A percentile compares a stretch with the other conserved stretches of the same genome.
Evolutionary conservation across 2,113 vertebrate genomes (phyloP).

Genomic region (Leiothrix lutea): DNA sequence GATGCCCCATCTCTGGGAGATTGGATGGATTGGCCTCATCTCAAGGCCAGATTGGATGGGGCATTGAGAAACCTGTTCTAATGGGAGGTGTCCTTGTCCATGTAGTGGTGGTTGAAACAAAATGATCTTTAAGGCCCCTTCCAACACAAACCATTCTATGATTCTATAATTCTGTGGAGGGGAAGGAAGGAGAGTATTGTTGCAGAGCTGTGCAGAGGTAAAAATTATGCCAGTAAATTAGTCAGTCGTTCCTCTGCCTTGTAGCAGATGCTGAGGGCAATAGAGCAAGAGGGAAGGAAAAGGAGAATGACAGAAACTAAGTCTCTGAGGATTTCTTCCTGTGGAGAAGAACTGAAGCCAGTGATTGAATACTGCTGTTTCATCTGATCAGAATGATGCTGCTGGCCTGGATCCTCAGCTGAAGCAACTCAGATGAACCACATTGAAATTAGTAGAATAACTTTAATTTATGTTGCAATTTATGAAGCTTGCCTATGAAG

Average conservation of each 20-base stretch:
- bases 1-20: neutral
- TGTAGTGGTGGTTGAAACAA: neutral
- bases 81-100: neutral
- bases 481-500: neutral
- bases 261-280: neutral
- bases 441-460: neutral
- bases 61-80: neutral
- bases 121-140: neutral
- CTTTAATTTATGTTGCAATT: neutral
- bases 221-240: neutral
- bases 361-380: neutral
- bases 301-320: neutral
- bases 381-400: fast-evolving
- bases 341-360: neutral
- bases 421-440: neutral
- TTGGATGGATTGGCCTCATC: neutral
- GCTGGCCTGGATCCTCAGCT: neutral
- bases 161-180: neutral
- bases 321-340: neutral
- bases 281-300: neutral
- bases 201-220: neutral
- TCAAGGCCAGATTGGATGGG: neutral
- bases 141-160: neutral
- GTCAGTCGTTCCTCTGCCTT: neutral
- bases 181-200: neutral